A percentile compares a stretch with the other conserved stretches of the same genome.
Evolutionary conservation across 2,888 invertebrate species (phyloP).

Genomic region (Sarcophaga caerulescens): DNA sequence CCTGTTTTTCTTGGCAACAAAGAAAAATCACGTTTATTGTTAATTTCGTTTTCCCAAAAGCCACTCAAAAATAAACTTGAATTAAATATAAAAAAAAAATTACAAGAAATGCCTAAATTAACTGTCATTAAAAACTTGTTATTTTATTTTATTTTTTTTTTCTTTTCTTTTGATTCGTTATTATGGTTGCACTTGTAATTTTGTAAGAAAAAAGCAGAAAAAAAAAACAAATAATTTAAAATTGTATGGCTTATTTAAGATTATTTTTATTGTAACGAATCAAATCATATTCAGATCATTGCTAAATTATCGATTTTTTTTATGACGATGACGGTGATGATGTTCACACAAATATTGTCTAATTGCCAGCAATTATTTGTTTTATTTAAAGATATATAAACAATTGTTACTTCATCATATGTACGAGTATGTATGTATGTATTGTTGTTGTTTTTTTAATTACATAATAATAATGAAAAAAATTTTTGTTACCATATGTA

Average conservation of each 20-base stretch:
- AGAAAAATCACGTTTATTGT: not conserved
- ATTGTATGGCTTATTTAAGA: constrained; percentile 28
- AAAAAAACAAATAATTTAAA: constrained; percentile 20
- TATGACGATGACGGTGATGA: not conserved
- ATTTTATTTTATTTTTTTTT: constrained; percentile 2
- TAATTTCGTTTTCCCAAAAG: not conserved
- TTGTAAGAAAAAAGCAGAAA: not conserved
- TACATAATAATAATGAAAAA: constrained; percentile 43
- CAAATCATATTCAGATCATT: constrained; percentile 34
- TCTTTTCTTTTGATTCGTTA: too few species aligned
- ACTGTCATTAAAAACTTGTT: constrained; percentile 31
- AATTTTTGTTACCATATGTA: constrained; percentile 14
- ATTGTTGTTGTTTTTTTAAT: constrained; percentile 31
- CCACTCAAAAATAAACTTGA: constrained; percentile 58
- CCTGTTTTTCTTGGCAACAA: constrained; percentile 16
- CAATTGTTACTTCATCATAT: not conserved
- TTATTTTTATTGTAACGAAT: constrained; percentile 16
- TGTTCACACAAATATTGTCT: not conserved
- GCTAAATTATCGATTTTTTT: constrained; percentile 42
- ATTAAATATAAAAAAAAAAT: constrained; percentile 22
- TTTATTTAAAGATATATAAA: not conserved
- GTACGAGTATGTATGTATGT: too few species aligned
- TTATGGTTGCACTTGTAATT: not conserved
- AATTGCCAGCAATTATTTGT: not conserved
- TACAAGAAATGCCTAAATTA: constrained; percentile 36